Evolutionary conservation across 2,888 invertebrate species (phyloP), one percentile per base, ranked within the genome.

Genomic region (Minunthozetes semirufus): DNA sequence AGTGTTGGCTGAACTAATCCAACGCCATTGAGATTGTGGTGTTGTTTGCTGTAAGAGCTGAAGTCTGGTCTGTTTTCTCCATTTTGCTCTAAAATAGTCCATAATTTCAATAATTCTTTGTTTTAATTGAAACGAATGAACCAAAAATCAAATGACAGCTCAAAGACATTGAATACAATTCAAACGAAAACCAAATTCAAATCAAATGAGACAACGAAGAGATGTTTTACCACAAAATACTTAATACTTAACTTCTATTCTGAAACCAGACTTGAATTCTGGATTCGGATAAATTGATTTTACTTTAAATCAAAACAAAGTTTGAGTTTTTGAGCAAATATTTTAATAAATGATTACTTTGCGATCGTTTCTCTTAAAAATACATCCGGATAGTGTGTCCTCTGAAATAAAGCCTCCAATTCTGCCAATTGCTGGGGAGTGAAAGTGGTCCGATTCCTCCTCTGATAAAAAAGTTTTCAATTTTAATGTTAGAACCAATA

Each of bases 211-310:
- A n/a, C n/a, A n/a, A n/a, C n/a, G n/a, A n/a, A n/a, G n/a, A n/a
- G n/a, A n/a, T n/a, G n/a, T n/a, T n/a, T n/a, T n/a, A n/a, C n/a
- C n/a, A n/a, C n/a, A n/a, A n/a, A n/a, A n/a, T n/a, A n/a, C n/a
- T n/a, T n/a, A 11, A 63, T 33, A 63, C 63, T 42, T 42, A 68
- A 72, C 93, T 86, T 59, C 93, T 87, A 82, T 93, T 93, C 86
- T 93, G 93, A 84, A 93, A 93, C 93, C 93, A 93, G 27, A 93
- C 92, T 88, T 95, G 94, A 59, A 95, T 94, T 82, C 94, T 87
- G 68, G 94, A 94, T 85, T 95, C 95, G 1, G 94, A 93, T 9
- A 95, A 86, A 82, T 90, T 93, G 80, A 94, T 94, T 82, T 93
- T 87, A 76, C 93, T 84, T 17, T 17, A 42, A 68, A 19, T 46